Percentiles rank a stretch among this genome's conserved stretches.
Evolutionary conservation across 2,113 vertebrate species (phyloP).

Genomic region (Bufo bufo): DNA sequence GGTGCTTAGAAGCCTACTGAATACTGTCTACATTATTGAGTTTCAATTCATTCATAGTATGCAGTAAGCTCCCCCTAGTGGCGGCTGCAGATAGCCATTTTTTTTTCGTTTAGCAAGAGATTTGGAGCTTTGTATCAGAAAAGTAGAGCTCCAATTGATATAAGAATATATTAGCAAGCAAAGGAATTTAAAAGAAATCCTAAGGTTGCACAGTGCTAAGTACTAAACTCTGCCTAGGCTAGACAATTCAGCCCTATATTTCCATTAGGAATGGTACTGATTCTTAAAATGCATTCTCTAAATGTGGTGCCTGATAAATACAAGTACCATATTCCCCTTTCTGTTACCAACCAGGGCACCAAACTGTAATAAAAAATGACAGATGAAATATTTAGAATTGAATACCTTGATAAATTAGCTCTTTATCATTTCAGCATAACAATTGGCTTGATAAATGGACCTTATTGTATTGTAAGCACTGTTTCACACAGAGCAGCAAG

Average conservation of each 20-base stretch:
- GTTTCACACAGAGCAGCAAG: background rate
- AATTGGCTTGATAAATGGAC: conserved; percentile 31
- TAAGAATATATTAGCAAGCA: too few relatives aligned
- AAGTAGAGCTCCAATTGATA: too few relatives aligned
- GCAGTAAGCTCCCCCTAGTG: too few relatives aligned
- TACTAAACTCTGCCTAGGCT: background rate
- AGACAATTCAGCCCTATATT: background rate
- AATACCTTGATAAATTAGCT: background rate
- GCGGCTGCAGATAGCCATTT: too few relatives aligned
- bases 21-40: too few relatives aligned
- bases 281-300: background rate
- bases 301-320: background rate
- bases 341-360: background rate
- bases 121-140: too few relatives aligned
- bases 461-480: conserved; percentile 12
- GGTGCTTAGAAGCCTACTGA: too few relatives aligned
- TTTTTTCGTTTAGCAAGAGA: too few relatives aligned
- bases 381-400: background rate
- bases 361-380: background rate
- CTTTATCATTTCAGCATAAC: background rate
- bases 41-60: too few relatives aligned
- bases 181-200: too few relatives aligned
- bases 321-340: background rate
- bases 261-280: background rate
- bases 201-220: too few relatives aligned